These are phyloP conservation scores for Macroramphosus scolopax DNA, from an alignment of 2,797 vertebrate species.

Conservation along the genomic window DNA sequence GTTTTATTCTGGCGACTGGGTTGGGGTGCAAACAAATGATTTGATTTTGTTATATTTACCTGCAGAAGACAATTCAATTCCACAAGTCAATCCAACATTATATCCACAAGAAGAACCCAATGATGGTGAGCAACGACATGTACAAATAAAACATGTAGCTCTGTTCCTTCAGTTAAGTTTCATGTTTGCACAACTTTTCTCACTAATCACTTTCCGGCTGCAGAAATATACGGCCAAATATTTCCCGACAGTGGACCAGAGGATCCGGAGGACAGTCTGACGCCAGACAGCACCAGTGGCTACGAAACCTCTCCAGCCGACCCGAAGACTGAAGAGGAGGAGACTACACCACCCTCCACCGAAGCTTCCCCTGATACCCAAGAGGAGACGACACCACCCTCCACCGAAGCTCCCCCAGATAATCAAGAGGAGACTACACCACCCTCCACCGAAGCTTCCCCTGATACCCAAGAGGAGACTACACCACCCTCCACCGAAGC, in stretches of 20 bases:
- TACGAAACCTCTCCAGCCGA: constrained; percentile 23
- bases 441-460: no score
- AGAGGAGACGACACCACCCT: no score
- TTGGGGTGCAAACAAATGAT: background rate
- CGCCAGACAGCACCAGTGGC: constrained; percentile 51
- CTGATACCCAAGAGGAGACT: no score
- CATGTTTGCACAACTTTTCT: background rate
- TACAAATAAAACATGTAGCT: background rate
- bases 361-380: no score
- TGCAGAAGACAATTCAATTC: constrained; percentile 29
- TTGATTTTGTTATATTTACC: constrained; percentile 7
- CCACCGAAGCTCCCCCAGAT: no score
- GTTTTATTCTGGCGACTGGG: no score
- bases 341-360: no score
- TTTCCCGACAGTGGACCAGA: constrained; percentile 10
- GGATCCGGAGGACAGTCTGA: constrained; percentile 5
- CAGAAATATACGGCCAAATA: constrained; percentile 26
- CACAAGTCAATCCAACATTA: constrained; percentile 17
- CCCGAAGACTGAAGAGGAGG: no score
- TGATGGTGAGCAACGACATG: constrained; percentile 40
- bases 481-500: no score
- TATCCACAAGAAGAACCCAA: constrained; percentile 18
- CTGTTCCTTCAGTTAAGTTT: background rate
- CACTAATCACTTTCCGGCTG: background rate
- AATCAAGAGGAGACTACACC: no score